These are phyloP conservation scores for Noctua fimbriata DNA, from an alignment of 2,888 invertebrate genomes.

Conservation along the genomic window DNA sequence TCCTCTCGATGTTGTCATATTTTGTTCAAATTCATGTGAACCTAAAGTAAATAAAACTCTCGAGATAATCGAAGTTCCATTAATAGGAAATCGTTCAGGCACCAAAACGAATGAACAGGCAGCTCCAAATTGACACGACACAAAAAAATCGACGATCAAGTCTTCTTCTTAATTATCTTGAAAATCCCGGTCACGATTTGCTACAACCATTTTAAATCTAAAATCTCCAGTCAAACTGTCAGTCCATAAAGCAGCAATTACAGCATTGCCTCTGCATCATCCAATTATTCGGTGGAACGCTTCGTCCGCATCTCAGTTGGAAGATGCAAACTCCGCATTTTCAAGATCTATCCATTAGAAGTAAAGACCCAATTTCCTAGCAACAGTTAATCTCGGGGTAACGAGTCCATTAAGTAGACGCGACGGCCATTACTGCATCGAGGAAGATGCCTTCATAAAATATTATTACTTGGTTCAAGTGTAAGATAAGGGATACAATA, in stretches of 20 bases:
- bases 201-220: slow-evolving; percentile 32
- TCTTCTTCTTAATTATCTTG: background rate
- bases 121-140: background rate
- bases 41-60: background rate
- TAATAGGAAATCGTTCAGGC: background rate
- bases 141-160: background rate
- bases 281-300: slow-evolving; percentile 70
- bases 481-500: slow-evolving; percentile 24
- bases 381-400: slow-evolving; percentile 76
- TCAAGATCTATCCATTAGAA: slow-evolving; percentile 75
- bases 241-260: slow-evolving; percentile 56
- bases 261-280: slow-evolving; percentile 67
- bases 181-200: slow-evolving; percentile 16
- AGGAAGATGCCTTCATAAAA: slow-evolving; percentile 57
- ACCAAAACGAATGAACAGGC: background rate
- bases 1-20: too few species aligned
- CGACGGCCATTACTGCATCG: slow-evolving; percentile 60
- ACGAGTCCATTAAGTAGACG: slow-evolving; percentile 72
- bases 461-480: slow-evolving; percentile 56
- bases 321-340: slow-evolving; percentile 72
- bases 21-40: background rate
- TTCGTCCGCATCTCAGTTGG: slow-evolving; percentile 55
- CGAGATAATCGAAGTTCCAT: background rate
- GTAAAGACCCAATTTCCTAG: slow-evolving; percentile 75
- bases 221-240: slow-evolving; percentile 32